Conservation (phyloP, 53 echinoderm and acorn worm species). For the Pentamera pediparva region DNA sequence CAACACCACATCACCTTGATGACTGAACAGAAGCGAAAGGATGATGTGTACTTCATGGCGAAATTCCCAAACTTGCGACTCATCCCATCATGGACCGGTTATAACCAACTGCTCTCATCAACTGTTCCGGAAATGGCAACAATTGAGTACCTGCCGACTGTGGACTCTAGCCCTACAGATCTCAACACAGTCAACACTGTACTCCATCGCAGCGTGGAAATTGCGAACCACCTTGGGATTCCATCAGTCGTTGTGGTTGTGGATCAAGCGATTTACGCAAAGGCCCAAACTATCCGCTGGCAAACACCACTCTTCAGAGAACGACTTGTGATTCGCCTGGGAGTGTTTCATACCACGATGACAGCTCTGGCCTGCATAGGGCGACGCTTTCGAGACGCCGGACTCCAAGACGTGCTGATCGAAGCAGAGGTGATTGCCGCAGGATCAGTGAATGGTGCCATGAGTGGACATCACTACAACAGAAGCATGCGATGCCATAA, state of each 20-base stretch:
- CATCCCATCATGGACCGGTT: conserved; percentile 38
- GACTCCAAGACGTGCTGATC: conserved; percentile 40
- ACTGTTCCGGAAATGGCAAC: neutral
- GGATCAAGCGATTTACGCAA: conserved; percentile 57
- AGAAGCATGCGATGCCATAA: conserved; percentile 52
- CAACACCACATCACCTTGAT: neutral
- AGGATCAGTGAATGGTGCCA: conserved; percentile 42
- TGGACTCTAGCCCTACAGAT: conserved; percentile 44
- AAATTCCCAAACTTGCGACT: neutral
- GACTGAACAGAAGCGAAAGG: neutral
- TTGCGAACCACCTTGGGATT: conserved; percentile 6
- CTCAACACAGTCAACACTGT: conserved; percentile 36
- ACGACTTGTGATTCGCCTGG: conserved; percentile 37
- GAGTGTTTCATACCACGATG: conserved; percentile 44
- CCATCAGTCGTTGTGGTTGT: conserved; percentile 24
- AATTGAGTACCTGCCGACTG: conserved; percentile 25
- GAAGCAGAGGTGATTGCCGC: conserved; percentile 43
- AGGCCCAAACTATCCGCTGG: conserved; percentile 49
- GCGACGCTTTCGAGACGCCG: conserved; percentile 42
- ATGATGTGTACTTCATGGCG: conserved; percentile 5
- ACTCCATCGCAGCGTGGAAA: conserved; percentile 13
- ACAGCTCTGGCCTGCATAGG: conserved; percentile 35
- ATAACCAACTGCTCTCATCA: conserved; percentile 28
- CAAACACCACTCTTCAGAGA: conserved; percentile 8
- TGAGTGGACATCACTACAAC: conserved; percentile 48